Base-by-base conservation (phyloP, 2,888 invertebrate genomes). In the Sussaba pulchella region DNA sequence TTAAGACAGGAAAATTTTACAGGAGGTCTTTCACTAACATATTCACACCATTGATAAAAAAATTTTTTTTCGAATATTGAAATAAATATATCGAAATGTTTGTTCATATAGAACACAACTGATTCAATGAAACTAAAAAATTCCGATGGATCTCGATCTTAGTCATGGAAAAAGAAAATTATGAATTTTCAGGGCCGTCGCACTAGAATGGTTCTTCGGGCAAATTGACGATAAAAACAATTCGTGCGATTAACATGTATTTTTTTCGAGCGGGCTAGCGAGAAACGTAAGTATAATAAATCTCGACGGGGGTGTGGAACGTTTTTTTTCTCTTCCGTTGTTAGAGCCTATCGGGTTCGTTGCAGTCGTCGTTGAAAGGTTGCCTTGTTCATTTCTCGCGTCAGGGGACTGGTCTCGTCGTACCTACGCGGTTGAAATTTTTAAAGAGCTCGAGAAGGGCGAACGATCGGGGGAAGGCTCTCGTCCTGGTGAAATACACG, bases 351-450 rank as follows among this genome's bases (percentile, higher is more conserved):
- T 6, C 31, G 31, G 8, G 17, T 57, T 17, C 31, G 9, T 41
- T 57, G 45, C 31, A 8, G 41, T 54, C 47, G 66, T 41, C 24
- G 70, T 31, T 66, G 66, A 66, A 57, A 57, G 31, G 67, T 5
- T 54, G 41, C 54, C 36, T 71, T 67, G 54, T 67, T 72, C 72
- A 54, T 71, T 76, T n/a, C n/a, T n/a, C 67, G 72, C 75, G 59
- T 45, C 59, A 57, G 64, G 41, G 63, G 50, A 64, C n/a, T n/a
- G n/a, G n/a, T 17, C 81, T 70, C 73, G 73, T 66, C 14, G 63
- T 39, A 19, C 21, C 52, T 80, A 80, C 80, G 78, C 77, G 82
- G 17, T 69, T 78, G 80, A 84, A 85, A 85, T 86, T 87, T 86
- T 87, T 85, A 84, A 84, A 86, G 84, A 81, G 82, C 78, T 10